These are phyloP conservation scores for Nilaparvata lugens DNA, from an alignment of 1,140 invertebrate genomes.

Conservation along the genomic window DNA sequence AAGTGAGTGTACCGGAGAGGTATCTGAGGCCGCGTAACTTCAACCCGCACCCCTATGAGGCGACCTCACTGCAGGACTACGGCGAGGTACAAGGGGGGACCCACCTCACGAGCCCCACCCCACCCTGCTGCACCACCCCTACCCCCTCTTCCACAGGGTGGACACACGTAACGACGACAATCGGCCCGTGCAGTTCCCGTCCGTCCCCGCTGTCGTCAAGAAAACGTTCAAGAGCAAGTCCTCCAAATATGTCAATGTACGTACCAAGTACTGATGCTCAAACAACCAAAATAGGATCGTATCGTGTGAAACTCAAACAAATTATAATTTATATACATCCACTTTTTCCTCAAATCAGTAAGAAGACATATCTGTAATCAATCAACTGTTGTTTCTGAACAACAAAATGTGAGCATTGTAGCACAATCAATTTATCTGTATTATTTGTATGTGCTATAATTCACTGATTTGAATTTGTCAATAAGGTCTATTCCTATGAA, in stretches of 20 bases:
- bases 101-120: background rate
- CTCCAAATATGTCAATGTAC: constrained; percentile 3
- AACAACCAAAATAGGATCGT: no score
- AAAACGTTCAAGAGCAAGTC: constrained; percentile 10
- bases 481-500: no score
- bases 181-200: constrained; percentile 21
- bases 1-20: constrained; percentile 24
- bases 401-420: no score
- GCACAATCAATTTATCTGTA: no score
- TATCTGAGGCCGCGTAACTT: constrained; percentile 23
- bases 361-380: no score
- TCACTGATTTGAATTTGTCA: no score
- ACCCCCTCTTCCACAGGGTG: constrained; percentile 5
- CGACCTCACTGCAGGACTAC: background rate
- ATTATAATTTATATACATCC: no score
- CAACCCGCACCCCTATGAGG: constrained; percentile 24
- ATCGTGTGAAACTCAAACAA: no score
- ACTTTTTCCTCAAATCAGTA: background rate
- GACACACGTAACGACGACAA: constrained; percentile 5
- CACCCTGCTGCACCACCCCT: constrained; percentile 5
- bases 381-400: no score
- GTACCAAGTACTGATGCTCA: no score
- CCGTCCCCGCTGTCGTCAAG: constrained; percentile 18
- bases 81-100: background rate
- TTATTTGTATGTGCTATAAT: no score